Base-by-base conservation (phyloP, 2,888 invertebrate genomes). In the Salticus scenicus region DNA sequence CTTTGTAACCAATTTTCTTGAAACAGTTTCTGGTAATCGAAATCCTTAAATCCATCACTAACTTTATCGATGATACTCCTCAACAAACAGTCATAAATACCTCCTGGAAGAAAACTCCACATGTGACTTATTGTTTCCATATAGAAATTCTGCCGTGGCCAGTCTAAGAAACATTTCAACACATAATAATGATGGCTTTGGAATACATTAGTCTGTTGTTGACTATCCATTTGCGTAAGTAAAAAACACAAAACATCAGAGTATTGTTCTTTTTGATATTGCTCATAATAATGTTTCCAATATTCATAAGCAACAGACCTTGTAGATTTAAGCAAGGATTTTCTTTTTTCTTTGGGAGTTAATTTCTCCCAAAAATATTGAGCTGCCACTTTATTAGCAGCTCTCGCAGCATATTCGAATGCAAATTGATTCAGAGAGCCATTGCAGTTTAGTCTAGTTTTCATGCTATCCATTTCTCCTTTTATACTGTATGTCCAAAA, bases 401-500 rank as follows among this genome's bases (percentile, higher is more conserved):
- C 74, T 69, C 63, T 31, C 63, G 85, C 85, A 64, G 85, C 67
- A 64, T 63, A 70, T 41, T 75, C 67, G 75, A 79, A 79, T 75
- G 75, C 75, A 64, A 41, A 79, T 41, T 85, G 69, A 47, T 47
- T n/a, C 7, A 4, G 2, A 12, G 7, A 2, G 2, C n/a, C n/a
- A 12, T 1, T 5, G 17, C 7, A 47, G 2, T n/a, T n/a, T 12
- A 47, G 7, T 17, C 7, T 47, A 47, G 7, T 10, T n/a, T 47
- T 14, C 17, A 47, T 10, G 10, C 17, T 76, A 64, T n/a, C 51
- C 42, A 71, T 33, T 66, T 76, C 76, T 37, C 72, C 64, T 20
- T 83, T 76, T 77, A 76, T 83, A 72, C 71, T 64, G 77, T 83
- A 83, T 17, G 76, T 77, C 83, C 83, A 83, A 77, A 83, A 51